Conservation (phyloP, 2,888 invertebrate genomes). For the Hypercompe scribonia region DNA sequence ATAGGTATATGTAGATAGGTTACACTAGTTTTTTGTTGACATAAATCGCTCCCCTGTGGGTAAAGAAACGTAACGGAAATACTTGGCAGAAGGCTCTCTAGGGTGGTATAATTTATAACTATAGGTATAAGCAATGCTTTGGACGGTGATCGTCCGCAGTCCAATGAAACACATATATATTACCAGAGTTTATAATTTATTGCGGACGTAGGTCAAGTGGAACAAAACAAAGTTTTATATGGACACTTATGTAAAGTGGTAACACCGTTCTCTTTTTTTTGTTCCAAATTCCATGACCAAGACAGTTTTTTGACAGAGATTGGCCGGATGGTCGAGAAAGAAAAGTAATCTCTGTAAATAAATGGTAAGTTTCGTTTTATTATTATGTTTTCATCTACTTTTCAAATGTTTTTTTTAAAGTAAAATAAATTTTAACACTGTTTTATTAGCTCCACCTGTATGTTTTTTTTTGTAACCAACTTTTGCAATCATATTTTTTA, state of each 20-base stretch:
- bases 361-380: neutral
- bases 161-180: slow-evolving; percentile 51
- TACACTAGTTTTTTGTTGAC: slow-evolving; percentile 75
- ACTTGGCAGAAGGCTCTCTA: slow-evolving; percentile 71
- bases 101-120: slow-evolving; percentile 74
- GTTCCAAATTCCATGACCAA: neutral
- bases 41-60: slow-evolving; percentile 73
- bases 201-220: slow-evolving; percentile 43
- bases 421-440: no score
- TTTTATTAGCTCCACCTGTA: no score
- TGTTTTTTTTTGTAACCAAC: no score
- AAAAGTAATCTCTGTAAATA: neutral
- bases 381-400: no score
- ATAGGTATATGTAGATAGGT: slow-evolving; percentile 50
- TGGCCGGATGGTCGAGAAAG: neutral
- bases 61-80: slow-evolving; percentile 68
- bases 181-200: slow-evolving; percentile 52
- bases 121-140: slow-evolving; percentile 38
- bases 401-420: no score
- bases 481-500: no score
- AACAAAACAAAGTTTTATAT: slow-evolving; percentile 44
- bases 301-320: neutral
- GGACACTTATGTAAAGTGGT: slow-evolving; percentile 29
- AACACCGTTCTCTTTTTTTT: slow-evolving; percentile 10
- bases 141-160: slow-evolving; percentile 45